These are phyloP conservation scores for Tadarida brasiliensis DNA, from an alignment of 2,797 vertebrate genomes.

Conservation along the genomic window DNA sequence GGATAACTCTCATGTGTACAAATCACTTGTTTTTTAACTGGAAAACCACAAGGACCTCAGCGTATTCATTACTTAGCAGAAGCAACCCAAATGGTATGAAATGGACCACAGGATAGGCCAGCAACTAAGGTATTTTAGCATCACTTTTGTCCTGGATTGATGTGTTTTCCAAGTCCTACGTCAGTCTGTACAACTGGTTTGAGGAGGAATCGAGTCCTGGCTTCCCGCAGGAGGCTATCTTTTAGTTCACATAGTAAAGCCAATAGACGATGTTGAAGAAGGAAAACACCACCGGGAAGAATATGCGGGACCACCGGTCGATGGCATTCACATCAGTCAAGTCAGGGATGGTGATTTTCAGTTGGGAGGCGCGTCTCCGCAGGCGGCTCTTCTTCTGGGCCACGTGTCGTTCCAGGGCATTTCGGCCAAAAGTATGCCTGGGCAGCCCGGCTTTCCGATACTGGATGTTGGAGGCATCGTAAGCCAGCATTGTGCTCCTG, in stretches of 20 bases:
- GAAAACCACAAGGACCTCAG: constrained; percentile 82
- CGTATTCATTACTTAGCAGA: constrained; percentile 82
- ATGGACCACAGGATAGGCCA: constrained; percentile 90
- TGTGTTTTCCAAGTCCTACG: constrained; percentile 92
- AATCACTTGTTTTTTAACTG: constrained; percentile 81
- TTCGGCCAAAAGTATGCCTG: constrained; percentile 96
- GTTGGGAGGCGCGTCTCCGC: constrained; percentile 96
- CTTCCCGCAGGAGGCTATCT: constrained; percentile 82
- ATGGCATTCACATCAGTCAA: constrained; percentile 99
- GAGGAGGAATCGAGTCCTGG: constrained; percentile 90
- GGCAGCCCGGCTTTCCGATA: constrained; percentile 96
- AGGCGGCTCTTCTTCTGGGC: constrained; percentile 97
- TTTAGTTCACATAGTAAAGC: constrained; percentile 99
- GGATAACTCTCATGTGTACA: constrained; percentile 70
- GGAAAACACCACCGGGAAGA: constrained; percentile 99
- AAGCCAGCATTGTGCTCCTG: constrained; percentile 96
- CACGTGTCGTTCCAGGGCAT: constrained; percentile 95
- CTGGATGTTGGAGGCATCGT: constrained; percentile 96
- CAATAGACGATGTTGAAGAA: constrained; percentile 99
- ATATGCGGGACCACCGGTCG: constrained; percentile 98
- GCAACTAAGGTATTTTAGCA: constrained; percentile 94
- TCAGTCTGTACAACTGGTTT: constrained; percentile 91
- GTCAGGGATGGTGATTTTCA: constrained; percentile 98
- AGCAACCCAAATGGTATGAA: constrained; percentile 86
- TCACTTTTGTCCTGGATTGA: constrained; percentile 92